Percentiles rank a stretch among this genome's conserved stretches.
These are phyloP conservation scores for Trachemys scripta DNA, from an alignment of 2,113 vertebrate genomes.

Conservation along the genomic window DNA sequence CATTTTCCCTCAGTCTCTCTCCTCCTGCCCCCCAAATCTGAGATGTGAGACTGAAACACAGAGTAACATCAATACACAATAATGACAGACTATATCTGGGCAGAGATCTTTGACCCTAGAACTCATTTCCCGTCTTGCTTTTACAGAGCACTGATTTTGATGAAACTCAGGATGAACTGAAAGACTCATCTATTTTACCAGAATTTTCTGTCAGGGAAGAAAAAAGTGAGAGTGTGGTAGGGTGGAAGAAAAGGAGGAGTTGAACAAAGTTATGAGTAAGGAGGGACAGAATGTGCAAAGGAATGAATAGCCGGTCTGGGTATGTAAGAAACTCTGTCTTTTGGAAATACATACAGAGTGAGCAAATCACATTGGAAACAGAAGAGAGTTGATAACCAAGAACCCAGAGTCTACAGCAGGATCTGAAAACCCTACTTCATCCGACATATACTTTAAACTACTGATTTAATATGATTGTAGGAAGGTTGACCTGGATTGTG, in stretches of 20 bases:
- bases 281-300: not conserved
- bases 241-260: not conserved
- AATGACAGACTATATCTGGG: fast-evolving
- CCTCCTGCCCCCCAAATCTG: not conserved
- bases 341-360: not conserved
- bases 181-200: not conserved
- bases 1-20: not conserved
- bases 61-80: fast-evolving
- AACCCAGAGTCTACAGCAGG: not conserved
- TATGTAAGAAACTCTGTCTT: not conserved
- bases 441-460: not conserved
- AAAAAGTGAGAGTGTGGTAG: not conserved
- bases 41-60: not conserved
- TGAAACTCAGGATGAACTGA: not conserved
- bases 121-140: not conserved
- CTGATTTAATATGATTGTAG: not conserved
- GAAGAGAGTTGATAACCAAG: not conserved
- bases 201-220: not conserved
- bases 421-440: not conserved
- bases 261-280: not conserved
- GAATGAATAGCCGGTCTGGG: not conserved
- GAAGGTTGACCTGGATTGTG: not conserved
- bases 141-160: not conserved
- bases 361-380: not conserved
- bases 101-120: not conserved